Base-by-base conservation (phyloP, 2,888 invertebrate genomes). In the Oxytorus armatus region DNA sequence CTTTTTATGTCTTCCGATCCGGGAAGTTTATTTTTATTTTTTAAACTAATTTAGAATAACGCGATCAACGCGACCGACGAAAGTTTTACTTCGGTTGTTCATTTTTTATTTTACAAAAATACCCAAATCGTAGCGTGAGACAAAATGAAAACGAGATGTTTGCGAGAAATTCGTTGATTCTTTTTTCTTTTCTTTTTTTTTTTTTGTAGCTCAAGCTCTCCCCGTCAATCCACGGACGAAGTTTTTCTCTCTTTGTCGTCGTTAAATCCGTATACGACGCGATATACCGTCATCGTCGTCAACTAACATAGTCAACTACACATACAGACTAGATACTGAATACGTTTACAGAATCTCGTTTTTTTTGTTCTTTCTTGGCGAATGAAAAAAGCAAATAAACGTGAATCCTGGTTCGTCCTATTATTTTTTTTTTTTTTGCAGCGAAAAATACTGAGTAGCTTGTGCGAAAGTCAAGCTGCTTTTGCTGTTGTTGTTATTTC, bases 311-410 rank as follows among this genome's bases (percentile, higher is more conserved):
- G 79, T 86, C 81, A 88, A 86, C 88, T 89, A 89, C 86, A 88
- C 87, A 89, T 87, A 88, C 83, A 89, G 86, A 87, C 85, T 87
- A 87, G 85, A 80, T 73, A 90, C 90, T 88, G 90, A 90, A 90
- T 90, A 90, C 90, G 89, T 90, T 90, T 88, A 89, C 88, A 18
- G 10, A 85, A 69, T 84, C 83, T 7, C 14, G 7, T 66, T 23
- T 39, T 47, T 59, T 47, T 51, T 49, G 25, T 16, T 59, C 21
- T 49, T 39, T 49, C 25, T 36, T 18, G 14, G 36, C 49, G n/a
- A 49, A 68, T 14, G 44, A 47, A 14, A 39, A 18, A 23, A 70
- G 16, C 25, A 23, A 16, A 33, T 70, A 21, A 70, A 44, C n/a
- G 10, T 44, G 25, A 68, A 55, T 69, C 44, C n/a, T 11, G 29